These are phyloP conservation scores for Hippocampus kuda DNA, from an alignment of 2,797 vertebrate species.

Conservation along the genomic window DNA sequence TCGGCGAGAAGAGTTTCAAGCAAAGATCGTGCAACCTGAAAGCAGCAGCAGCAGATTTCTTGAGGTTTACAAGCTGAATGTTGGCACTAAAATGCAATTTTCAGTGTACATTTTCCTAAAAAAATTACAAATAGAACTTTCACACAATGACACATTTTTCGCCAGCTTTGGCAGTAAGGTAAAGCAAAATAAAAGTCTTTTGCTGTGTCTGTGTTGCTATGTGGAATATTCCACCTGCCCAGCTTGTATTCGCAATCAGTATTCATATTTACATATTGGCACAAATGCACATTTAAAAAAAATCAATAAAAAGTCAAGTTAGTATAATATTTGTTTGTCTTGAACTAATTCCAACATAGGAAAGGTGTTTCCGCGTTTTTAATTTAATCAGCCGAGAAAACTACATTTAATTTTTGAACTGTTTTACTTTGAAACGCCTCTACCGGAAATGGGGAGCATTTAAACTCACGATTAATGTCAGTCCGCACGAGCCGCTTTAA, in stretches of 20 bases:
- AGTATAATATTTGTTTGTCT: too few relatives aligned
- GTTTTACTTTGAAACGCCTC: background rate
- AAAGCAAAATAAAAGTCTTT: background rate
- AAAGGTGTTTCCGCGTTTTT: too few relatives aligned
- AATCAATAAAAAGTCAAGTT: too few relatives aligned
- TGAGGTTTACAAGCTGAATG: background rate
- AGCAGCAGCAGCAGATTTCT: background rate
- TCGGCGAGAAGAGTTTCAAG: background rate
- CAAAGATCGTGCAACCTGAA: background rate
- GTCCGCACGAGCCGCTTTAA: background rate
- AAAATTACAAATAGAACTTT: background rate
- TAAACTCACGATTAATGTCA: background rate
- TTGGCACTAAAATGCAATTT: background rate
- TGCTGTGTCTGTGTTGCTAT: background rate
- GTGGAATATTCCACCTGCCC: too few relatives aligned
- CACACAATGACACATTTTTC: background rate
- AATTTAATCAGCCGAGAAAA: too few relatives aligned
- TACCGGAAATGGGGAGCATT: background rate
- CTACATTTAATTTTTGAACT: too few relatives aligned
- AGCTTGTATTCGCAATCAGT: too few relatives aligned
- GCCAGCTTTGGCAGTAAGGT: background rate
- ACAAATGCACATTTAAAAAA: too few relatives aligned
- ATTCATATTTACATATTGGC: too few relatives aligned
- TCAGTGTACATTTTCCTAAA: background rate
- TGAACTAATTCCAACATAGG: too few relatives aligned